phyloP scores from a whole-genome alignment of 2,888 invertebrate genomes.

The Odontocolon sp. region DNA sequence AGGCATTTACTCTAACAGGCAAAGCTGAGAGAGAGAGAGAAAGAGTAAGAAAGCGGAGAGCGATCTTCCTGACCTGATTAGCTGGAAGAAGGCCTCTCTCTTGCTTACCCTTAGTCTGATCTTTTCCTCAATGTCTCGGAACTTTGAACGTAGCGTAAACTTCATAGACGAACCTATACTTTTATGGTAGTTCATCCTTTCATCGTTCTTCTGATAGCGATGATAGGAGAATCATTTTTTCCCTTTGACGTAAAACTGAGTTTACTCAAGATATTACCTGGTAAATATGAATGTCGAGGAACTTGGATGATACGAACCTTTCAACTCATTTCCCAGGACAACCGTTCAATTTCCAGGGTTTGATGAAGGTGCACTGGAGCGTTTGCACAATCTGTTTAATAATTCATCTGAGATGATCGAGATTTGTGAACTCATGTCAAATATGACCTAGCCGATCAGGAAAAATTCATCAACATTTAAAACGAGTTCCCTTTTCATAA shows the following conservation, averaged over 20 bases:
- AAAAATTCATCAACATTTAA: too few species aligned
- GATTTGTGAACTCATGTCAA: too few species aligned
- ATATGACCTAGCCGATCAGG: too few species aligned
- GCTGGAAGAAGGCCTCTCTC: slow-evolving; percentile 37
- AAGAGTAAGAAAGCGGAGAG: slow-evolving; percentile 40
- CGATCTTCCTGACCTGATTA: slow-evolving; percentile 61
- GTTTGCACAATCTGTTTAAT: too few species aligned
- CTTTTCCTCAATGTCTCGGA: slow-evolving; percentile 16
- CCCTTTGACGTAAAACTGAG: slow-evolving; percentile 52
- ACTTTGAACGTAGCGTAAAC: slow-evolving; percentile 14
- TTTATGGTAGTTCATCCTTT: not conserved
- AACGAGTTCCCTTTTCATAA: too few species aligned
- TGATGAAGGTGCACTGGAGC: too few species aligned
- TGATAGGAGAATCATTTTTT: slow-evolving; percentile 36
- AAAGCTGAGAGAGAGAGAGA: slow-evolving; percentile 16
- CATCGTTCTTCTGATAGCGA: not conserved
- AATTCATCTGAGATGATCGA: too few species aligned
- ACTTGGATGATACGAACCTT: too few species aligned
- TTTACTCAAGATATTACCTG: slow-evolving; percentile 58
- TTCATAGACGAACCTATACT: not conserved
- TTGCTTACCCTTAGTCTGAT: not conserved
- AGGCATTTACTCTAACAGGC: slow-evolving; percentile 46
- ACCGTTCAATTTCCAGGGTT: too few species aligned
- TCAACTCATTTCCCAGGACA: too few species aligned
- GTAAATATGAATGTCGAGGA: slow-evolving; percentile 50